Base-by-base conservation (phyloP, 2,113 vertebrate genomes). In the Azemiops feae region DNA sequence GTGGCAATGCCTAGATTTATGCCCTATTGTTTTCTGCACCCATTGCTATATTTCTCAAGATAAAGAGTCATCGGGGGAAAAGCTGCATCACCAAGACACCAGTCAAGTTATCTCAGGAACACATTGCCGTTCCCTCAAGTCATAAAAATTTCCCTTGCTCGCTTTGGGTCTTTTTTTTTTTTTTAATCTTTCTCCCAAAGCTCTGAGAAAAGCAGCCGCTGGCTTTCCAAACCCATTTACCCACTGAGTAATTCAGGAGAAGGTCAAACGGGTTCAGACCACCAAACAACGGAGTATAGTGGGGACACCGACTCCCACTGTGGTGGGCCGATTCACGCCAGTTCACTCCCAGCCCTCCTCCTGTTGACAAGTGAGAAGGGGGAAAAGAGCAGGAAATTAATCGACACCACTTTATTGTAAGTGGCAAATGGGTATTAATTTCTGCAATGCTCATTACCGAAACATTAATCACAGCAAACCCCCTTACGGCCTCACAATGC, bases 1-100 rank as follows among this genome's bases (percentile, higher is more conserved):
- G 97, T 98, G 97, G 97, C 97, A 97, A 91, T 95, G 94, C 96
- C 96, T 94, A 94, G 96, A 98, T 98, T 97, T 96, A 97, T 97
- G 94, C 92, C 93, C 89, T 96, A 95, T 96, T 96, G 95, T 97
- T 97, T 97, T 97, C 96, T 95, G 93, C 34, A 92, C 95, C 96
- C 95, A 97, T 97, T 97, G 97, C 0, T 6, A 91, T 97, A 95
- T 98, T 97, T 98, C 96, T 97, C 97, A 97, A 97, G 96, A 96
- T 97, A 98, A 98, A 97, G 96, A 97, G 97, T 96, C 93, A 96
- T 8, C 91, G 92, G 92, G 92, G 86, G 58, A 97, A 95, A 95
- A 94, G 96, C 87, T 89, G 93, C 96, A 97, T 97, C 97, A 97
- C 96, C 94, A 96, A 93, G 96, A 95, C 14, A 64, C 74, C 95